These are phyloP conservation scores for Nomada flava DNA, from an alignment of 2,888 invertebrate genomes.

Conservation along the genomic window DNA sequence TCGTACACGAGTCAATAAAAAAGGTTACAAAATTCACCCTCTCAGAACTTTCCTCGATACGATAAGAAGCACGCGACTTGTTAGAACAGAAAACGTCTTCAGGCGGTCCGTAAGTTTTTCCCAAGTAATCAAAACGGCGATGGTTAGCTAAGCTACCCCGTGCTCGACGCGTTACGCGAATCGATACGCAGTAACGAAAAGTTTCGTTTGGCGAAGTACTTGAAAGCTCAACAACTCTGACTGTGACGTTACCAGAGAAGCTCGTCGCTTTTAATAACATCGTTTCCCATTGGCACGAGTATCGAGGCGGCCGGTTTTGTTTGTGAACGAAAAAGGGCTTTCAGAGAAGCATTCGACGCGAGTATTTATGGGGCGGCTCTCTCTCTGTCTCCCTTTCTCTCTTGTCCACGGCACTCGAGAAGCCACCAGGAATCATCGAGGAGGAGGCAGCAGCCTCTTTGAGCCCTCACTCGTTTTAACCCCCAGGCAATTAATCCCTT, in stretches of 20 bases:
- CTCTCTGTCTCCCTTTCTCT: not conserved
- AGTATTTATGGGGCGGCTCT: constrained; percentile 50
- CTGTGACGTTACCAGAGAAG: constrained; percentile 42
- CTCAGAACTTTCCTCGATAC: not conserved
- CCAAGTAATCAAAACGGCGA: not conserved
- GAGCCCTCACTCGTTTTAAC: constrained; percentile 55
- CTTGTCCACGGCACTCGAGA: constrained; percentile 50
- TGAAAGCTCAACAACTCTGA: constrained; percentile 28
- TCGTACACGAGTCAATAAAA: no score
- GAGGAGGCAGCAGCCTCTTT: constrained; percentile 50
- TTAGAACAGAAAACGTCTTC: not conserved
- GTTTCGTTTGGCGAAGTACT: constrained; percentile 32
- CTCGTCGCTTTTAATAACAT: constrained; percentile 58
- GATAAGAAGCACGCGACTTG: no score
- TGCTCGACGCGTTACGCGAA: constrained; percentile 10
- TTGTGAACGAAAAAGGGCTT: constrained; percentile 53
- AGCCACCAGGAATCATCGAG: constrained; percentile 55
- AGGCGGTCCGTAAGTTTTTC: not conserved
- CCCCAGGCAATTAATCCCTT: constrained; percentile 79
- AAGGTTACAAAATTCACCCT: no score
- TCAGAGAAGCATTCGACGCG: constrained; percentile 52
- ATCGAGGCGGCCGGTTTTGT: constrained; percentile 54
- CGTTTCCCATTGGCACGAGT: constrained; percentile 50
- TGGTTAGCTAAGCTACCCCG: not conserved
- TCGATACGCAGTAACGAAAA: constrained; percentile 42